Percentiles rank a stretch among this genome's conserved stretches.
Conservation (phyloP, 2,113 vertebrate species). For the Saguinus imperator region DNA sequence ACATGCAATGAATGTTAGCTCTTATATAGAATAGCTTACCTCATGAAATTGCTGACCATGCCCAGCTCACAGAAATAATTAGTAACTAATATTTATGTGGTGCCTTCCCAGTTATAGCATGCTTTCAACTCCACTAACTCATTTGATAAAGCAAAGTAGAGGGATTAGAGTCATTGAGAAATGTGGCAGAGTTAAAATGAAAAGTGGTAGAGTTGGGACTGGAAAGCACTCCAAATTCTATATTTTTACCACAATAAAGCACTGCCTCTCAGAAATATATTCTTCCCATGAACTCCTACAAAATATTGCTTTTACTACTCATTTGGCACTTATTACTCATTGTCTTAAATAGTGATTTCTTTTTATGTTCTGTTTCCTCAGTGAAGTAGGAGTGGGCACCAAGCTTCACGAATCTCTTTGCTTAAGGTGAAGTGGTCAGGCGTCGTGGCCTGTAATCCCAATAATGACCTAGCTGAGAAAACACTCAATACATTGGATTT, state of each 20-base stretch:
- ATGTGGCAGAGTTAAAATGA: background rate
- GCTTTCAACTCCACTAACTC: background rate
- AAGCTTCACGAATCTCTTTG: background rate
- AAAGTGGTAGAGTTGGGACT: background rate
- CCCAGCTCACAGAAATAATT: background rate
- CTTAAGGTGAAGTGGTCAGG: no score
- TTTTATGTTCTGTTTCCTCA: background rate
- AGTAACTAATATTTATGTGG: background rate
- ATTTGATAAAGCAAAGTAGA: background rate
- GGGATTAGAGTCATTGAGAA: background rate
- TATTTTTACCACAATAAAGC: constrained; percentile 25
- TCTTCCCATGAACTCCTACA: background rate
- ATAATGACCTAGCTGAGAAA: background rate
- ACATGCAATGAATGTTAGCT: background rate
- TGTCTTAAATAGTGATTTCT: background rate
- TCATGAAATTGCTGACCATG: background rate
- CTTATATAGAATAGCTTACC: background rate
- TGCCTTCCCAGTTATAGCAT: background rate
- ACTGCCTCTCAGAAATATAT: background rate
- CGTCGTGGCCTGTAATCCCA: no score
- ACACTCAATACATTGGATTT: background rate
- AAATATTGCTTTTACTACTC: background rate
- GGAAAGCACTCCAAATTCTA: background rate
- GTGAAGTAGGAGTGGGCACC: background rate
- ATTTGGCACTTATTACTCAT: background rate